phyloP scores from a whole-genome alignment of 2,113 vertebrate genomes.

The Forbesichthys agassizii region DNA sequence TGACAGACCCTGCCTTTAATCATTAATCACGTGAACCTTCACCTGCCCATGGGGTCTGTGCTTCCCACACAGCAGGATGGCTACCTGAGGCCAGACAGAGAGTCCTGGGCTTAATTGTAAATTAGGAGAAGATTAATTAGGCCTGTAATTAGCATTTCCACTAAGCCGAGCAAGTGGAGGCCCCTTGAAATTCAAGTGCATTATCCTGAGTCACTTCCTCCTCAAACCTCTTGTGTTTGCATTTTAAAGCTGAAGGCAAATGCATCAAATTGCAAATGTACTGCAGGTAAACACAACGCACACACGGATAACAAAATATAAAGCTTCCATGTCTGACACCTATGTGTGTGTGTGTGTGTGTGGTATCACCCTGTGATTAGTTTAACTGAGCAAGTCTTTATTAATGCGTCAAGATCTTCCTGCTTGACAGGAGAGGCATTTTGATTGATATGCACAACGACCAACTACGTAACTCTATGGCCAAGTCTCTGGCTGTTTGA shows the following conservation, averaged over 20 bases:
- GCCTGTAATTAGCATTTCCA: conserved; percentile 39
- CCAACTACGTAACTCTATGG: too few species aligned
- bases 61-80: neutral
- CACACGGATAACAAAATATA: neutral
- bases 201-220: conserved; percentile 6
- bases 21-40: neutral
- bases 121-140: conserved; percentile 43
- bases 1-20: neutral
- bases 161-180: conserved; percentile 43
- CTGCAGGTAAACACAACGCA: too few species aligned
- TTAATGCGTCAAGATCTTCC: too few species aligned
- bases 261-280: neutral
- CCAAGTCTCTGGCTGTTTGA: too few species aligned
- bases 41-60: neutral
- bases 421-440: too few species aligned
- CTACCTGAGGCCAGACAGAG: conserved; percentile 11
- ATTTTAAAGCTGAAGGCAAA: conserved; percentile 18
- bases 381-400: too few species aligned
- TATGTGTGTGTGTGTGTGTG: too few species aligned
- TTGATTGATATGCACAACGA: too few species aligned
- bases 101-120: conserved; percentile 42
- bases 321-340: too few species aligned
- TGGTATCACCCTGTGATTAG: too few species aligned
- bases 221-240: conserved; percentile 5
- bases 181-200: conserved; percentile 25